Conservation (phyloP, 2,888 invertebrate species). For the Cheilosia soror region DNA sequence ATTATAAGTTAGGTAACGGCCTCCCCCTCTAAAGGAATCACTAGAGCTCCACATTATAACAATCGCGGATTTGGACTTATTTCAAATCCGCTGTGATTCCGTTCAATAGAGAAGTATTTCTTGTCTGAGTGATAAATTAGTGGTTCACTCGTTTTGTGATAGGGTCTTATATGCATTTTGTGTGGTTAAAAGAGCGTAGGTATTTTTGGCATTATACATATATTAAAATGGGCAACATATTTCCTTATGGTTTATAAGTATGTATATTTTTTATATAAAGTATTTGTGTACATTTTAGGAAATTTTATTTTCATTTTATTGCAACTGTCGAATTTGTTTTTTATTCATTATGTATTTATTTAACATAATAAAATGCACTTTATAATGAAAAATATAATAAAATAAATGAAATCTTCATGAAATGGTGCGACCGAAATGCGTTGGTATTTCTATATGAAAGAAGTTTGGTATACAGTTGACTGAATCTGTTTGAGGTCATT, state of each 20-base stretch:
- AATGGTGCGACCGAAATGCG: slow-evolving; percentile 1
- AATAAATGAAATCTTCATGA: background rate
- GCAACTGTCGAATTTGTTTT: slow-evolving; percentile 16
- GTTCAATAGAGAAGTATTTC: background rate
- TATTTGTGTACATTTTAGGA: slow-evolving; percentile 14
- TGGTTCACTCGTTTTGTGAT: slow-evolving; percentile 29
- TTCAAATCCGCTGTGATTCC: background rate
- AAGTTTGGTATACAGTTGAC: too few relatives aligned
- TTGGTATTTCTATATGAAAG: background rate
- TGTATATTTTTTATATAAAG: slow-evolving; percentile 1
- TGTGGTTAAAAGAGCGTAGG: background rate
- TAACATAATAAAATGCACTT: slow-evolving; percentile 27
- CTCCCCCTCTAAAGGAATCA: background rate
- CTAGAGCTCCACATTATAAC: background rate
- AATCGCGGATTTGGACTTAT: background rate
- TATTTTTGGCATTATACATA: slow-evolving; percentile 10
- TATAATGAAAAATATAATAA: slow-evolving; percentile 21
- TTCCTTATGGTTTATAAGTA: slow-evolving; percentile 11
- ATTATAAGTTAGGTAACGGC: background rate
- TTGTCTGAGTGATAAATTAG: background rate
- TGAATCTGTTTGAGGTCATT: too few relatives aligned
- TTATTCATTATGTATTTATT: slow-evolving; percentile 1
- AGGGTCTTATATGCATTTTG: background rate
- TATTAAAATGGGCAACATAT: slow-evolving; percentile 9
- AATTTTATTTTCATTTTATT: background rate